These are phyloP conservation scores for Chaetura pelagica DNA, from an alignment of 2,113 vertebrate species.

Conservation along the genomic window DNA sequence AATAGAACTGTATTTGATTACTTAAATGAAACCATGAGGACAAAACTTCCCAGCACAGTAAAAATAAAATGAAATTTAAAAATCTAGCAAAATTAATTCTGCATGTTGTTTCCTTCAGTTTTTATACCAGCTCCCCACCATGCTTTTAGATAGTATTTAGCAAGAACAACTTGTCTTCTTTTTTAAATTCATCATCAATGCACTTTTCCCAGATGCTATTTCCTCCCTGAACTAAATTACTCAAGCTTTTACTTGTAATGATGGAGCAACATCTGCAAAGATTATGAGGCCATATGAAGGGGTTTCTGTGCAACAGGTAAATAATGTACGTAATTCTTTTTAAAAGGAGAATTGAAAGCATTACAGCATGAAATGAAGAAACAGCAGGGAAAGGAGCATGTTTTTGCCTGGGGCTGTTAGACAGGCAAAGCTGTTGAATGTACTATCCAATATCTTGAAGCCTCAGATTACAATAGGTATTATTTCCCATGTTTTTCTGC, in stretches of 20 bases:
- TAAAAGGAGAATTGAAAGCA: conserved; percentile 32
- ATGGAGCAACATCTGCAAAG: conserved; percentile 3
- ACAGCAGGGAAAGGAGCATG: conserved; percentile 32
- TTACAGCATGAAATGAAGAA: conserved; percentile 64
- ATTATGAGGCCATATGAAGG: background rate
- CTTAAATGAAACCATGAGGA: background rate
- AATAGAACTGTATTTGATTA: background rate
- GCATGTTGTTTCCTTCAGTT: background rate
- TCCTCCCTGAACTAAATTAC: background rate
- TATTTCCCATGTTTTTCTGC: background rate
- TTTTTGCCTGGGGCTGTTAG: conserved; percentile 38
- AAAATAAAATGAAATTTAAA: background rate
- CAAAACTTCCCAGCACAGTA: background rate
- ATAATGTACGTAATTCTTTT: conserved; percentile 32
- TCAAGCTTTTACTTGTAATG: background rate
- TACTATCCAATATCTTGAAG: background rate
- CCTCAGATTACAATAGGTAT: background rate
- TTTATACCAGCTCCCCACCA: background rate
- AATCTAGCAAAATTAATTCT: background rate
- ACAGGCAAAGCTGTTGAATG: conserved; percentile 16
- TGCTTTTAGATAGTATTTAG: background rate
- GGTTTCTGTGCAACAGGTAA: conserved; percentile 37
- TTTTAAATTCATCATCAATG: background rate
- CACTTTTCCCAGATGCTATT: background rate
- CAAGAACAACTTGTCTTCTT: background rate